Base-by-base conservation (phyloP, 23 tunicate genomes). In the Trididemnum clinides region DNA sequence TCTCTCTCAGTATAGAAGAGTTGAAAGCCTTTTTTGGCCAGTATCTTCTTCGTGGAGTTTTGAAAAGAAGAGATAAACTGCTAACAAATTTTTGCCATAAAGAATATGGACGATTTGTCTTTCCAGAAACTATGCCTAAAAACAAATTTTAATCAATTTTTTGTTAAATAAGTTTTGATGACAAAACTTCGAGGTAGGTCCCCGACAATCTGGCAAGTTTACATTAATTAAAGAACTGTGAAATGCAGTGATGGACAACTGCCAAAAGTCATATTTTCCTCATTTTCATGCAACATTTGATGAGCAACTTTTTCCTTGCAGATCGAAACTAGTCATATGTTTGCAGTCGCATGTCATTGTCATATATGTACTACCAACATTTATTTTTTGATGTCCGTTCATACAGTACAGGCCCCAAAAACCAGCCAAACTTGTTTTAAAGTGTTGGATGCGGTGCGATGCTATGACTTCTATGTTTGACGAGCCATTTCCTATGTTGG, bases 281-380 rank as follows among this genome's bases (percentile, higher is more conserved):
- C 54, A 44, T 10, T 44, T 44, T 44, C 54, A 44, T 44, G 54
- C 15, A 7, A 44, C 54, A 44, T 10, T 44, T 44, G 54, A 63
- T 63, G 71, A 63, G 71, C 71, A 63, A 63, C 71, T 63, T 63
- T 63, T 63, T 22, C 71, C 71, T 63, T 63, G 71, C 71, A 63
- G 23, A 63, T 63, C 71, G 6, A 63, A 22, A 6, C n/a, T 10
- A 63, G 71, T 18, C 71, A 10, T 7, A 63, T 63, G n/a, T 25
- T 21, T 63, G 26, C 28, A 6, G 71, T 63, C n/a, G 71, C 23
- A 63, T 15, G 28, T 63, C n/a, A 63, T 12, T 63, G n/a, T 25
- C 22, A 63, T 63, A 63, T 63, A 5, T 63, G 71, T 63, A 12
- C 71, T 63, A 21, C n/a, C 19, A n/a, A n/a, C n/a, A n/a, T n/a